Conservation (phyloP, 2,797 vertebrate species). For the Lemur catta region DNA sequence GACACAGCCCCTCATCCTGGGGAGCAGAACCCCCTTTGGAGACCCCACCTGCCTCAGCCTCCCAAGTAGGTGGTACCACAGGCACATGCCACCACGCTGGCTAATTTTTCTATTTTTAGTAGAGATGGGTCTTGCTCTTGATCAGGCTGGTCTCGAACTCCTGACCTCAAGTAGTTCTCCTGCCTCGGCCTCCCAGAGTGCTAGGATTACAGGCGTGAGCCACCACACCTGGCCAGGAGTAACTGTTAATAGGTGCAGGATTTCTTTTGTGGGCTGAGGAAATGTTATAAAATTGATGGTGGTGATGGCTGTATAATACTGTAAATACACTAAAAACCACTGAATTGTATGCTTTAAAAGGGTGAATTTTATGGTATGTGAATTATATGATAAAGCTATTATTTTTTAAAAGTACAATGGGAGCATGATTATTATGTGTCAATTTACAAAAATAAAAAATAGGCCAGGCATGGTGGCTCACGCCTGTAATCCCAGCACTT, state of each 20-base stretch:
- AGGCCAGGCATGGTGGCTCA: too few species aligned
- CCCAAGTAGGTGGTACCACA: too few species aligned
- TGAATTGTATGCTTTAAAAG: background rate
- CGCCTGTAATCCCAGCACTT: too few species aligned
- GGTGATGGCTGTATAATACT: background rate
- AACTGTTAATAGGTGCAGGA: background rate
- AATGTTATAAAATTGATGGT: background rate
- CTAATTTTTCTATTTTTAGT: too few species aligned
- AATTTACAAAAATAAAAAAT: background rate
- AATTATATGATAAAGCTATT: background rate
- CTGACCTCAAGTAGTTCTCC: too few species aligned
- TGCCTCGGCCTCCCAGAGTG: too few species aligned
- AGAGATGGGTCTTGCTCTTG: too few species aligned
- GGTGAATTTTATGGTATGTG: background rate
- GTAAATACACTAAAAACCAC: background rate
- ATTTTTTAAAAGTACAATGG: background rate
- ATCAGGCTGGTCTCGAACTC: too few species aligned
- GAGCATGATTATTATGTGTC: background rate
- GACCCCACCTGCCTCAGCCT: background rate
- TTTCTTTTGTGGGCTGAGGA: background rate
- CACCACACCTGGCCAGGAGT: too few species aligned
- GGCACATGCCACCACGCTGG: too few species aligned
- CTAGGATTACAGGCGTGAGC: too few species aligned
- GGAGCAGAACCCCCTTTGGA: background rate
- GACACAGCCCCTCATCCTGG: background rate